Evolutionary conservation across 2,113 vertebrate genomes (phyloP).

Genomic region (Silurus glanis): DNA sequence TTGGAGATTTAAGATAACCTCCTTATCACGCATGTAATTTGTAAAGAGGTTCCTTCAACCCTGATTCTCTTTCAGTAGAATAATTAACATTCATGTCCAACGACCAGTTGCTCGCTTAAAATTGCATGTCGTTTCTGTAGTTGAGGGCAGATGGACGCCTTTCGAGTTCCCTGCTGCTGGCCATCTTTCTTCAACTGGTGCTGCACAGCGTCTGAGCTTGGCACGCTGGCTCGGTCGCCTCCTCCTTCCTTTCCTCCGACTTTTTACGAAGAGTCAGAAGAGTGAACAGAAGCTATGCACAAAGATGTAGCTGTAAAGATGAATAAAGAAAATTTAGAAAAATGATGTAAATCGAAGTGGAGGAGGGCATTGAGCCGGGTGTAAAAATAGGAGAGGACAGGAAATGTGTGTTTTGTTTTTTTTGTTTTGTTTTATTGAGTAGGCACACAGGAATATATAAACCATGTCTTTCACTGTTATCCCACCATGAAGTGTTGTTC

Average conservation of each 20-base stretch:
- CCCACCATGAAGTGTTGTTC: neutral
- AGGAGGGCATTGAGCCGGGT: neutral
- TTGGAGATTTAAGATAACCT: neutral
- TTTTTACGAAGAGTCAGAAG: neutral
- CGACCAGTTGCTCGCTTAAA: neutral
- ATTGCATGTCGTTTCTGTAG: slow-evolving; percentile 15
- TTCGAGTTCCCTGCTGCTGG: slow-evolving; percentile 34
- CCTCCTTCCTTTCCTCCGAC: neutral
- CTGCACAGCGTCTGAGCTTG: slow-evolving; percentile 34
- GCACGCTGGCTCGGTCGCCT: slow-evolving; percentile 24
- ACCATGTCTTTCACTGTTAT: neutral
- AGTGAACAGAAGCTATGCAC: neutral
- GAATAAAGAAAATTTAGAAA: slow-evolving; percentile 16
- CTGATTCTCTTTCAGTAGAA: neutral
- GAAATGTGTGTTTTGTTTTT: neutral
- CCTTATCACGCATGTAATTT: neutral
- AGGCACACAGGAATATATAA: neutral
- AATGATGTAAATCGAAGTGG: neutral
- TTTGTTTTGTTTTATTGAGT: neutral
- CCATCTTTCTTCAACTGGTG: slow-evolving; percentile 24
- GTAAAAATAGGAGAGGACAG: slow-evolving; percentile 9
- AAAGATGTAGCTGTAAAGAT: neutral
- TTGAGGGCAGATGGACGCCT: slow-evolving; percentile 36
- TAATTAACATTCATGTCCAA: neutral
- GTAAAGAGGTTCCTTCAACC: neutral